Percentiles rank a stretch among this genome's conserved stretches.
phyloP scores from a whole-genome alignment of 2,797 vertebrate genomes.

The Characodon lateralis region DNA sequence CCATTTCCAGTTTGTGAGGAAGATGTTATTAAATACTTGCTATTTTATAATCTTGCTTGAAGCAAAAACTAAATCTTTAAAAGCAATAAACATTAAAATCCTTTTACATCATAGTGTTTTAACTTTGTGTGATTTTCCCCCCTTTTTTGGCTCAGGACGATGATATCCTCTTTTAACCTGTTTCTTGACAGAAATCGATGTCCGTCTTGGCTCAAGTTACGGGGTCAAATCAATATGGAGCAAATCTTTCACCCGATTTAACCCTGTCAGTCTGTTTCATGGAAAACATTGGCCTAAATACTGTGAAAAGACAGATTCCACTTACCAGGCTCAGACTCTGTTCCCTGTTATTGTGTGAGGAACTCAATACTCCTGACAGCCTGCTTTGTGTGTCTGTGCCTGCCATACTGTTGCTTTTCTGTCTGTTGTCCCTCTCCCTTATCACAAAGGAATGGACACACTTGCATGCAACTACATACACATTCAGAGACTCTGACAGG shows the following conservation, averaged over 20 bases:
- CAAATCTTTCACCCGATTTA: conserved; percentile 46
- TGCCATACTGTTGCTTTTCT: conserved; percentile 52
- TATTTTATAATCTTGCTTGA: neutral
- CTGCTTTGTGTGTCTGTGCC: conserved; percentile 10
- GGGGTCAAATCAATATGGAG: conserved; percentile 19
- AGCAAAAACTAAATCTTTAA: neutral
- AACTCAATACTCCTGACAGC: conserved; percentile 40
- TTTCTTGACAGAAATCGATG: conserved; percentile 16
- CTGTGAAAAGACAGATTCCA: conserved; percentile 33
- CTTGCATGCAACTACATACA: neutral
- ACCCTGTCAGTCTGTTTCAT: conserved; percentile 30
- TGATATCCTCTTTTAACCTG: conserved; percentile 2
- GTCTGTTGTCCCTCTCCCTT: conserved; percentile 32
- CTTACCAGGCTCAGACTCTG: conserved; percentile 57
- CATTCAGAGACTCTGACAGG: neutral
- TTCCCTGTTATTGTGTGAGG: conserved; percentile 46
- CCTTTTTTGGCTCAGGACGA: neutral
- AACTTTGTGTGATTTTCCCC: neutral
- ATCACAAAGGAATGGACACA: conserved; percentile 27
- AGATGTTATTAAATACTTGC: neutral
- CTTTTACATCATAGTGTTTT: neutral
- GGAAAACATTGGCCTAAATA: conserved; percentile 21
- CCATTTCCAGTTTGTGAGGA: neutral
- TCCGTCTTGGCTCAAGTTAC: neutral
- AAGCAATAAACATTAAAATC: neutral